Evolutionary conservation across 1,140 invertebrate species (phyloP).

Genomic region (Micrasema minimum): DNA sequence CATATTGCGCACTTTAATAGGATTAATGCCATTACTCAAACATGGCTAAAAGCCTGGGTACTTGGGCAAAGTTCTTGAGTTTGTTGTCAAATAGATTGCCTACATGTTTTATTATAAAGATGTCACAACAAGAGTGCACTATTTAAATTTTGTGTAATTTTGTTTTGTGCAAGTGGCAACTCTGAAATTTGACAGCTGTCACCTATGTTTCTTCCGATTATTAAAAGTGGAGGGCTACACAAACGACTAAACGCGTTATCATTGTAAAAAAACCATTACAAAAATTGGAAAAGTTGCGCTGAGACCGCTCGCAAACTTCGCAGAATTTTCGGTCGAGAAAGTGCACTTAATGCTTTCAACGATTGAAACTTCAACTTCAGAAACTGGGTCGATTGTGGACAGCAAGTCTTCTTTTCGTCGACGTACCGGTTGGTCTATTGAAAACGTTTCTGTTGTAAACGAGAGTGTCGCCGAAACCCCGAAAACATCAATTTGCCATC

Average conservation of each 20-base stretch:
- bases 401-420: not conserved
- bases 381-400: not conserved
- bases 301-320: slow-evolving; percentile 2
- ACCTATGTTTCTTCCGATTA: not conserved
- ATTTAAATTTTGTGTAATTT: not conserved
- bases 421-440: not conserved
- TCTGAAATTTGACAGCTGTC: not conserved
- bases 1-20: too few relatives aligned
- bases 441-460: not conserved
- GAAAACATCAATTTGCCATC: not conserved
- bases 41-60: too few relatives aligned
- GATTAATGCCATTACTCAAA: too few relatives aligned
- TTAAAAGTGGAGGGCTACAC: not conserved
- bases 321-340: not conserved
- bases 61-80: too few relatives aligned
- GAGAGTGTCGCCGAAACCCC: not conserved
- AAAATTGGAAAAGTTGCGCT: not conserved
- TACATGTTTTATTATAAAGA: too few relatives aligned
- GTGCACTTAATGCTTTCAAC: not conserved
- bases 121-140: not conserved
- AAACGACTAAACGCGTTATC: not conserved
- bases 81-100: too few relatives aligned
- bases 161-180: not conserved
- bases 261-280: not conserved
- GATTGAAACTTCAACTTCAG: not conserved